Base-by-base conservation (phyloP, 2,797 vertebrate species). In the Crotalus adamanteus region DNA sequence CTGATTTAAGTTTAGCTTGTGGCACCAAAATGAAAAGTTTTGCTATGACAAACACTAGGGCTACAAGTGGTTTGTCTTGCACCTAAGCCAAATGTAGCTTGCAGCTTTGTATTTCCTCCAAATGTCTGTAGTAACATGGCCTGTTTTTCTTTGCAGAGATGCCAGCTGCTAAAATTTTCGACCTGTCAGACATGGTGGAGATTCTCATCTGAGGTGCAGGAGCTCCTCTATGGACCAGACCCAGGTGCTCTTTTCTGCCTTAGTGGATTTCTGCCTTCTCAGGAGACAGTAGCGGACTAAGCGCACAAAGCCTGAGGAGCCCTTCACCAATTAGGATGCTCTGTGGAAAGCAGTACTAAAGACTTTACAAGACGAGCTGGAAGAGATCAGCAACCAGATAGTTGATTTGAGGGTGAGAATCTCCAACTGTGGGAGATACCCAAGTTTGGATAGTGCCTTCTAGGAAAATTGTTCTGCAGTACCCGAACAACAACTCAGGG, bases 111-210 rank as follows among this genome's bases (percentile, higher is more conserved):
- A 47, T 83, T 28, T 88, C n/a, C 56, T 83, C 56, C 26, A 78
- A 42, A n/a, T 4, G 0, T 28, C 61, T 61, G 18, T 69, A 61
- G 20, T 92, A 61, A 78, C 11, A 47, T 51, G 2, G 18, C 11
- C 51, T 91, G 25, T 5, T 51, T 92, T 89, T 42, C 9, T 91
- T 90, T 96, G 42, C 96, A 97, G 97, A 97, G 94, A 96, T 85
- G 0, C 93, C 96, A 2, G 0, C 96, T 56, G 92, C 95, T 91
- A 97, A 97, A 95, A 95, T 92, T 91, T 97, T 87, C 0, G 97
- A 98, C 93, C 95, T 97, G 94, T 97, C 97, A 0, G 97, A 98
- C 92, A 97, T 97, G 98, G 98, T 98, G 94, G 98, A 98, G 95
- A 98, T 98, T 94, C 96, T 98, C 94, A 98, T 98, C 94, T 98